Evolutionary conservation across 2,113 vertebrate species (phyloP).

Genomic region (Chauna torquata): DNA sequence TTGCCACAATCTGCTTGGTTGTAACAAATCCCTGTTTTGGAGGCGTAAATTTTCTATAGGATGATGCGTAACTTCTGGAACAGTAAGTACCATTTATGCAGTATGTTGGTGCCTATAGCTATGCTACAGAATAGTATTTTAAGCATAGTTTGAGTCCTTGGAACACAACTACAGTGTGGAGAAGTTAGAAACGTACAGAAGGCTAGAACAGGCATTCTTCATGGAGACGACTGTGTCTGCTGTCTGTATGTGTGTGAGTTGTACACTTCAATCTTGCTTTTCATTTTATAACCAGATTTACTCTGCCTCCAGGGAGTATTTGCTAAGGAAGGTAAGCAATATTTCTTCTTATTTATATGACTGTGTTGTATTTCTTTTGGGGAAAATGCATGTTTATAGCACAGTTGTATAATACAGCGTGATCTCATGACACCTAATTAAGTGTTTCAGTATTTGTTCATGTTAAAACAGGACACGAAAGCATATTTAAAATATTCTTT

Average conservation of each 20-base stretch:
- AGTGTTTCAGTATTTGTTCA: background rate
- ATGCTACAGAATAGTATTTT: background rate
- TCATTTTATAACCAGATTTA: background rate
- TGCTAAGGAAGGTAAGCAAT: constrained; percentile 63
- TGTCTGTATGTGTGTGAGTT: background rate
- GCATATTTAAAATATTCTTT: background rate
- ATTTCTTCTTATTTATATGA: constrained; percentile 17
- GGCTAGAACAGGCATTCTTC: background rate
- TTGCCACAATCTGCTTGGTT: constrained; percentile 31
- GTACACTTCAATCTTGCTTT: constrained; percentile 5
- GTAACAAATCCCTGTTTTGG: constrained; percentile 2
- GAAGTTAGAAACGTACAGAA: background rate
- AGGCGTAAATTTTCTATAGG: background rate
- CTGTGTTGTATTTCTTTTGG: background rate
- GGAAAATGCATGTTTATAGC: background rate
- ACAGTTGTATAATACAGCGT: background rate
- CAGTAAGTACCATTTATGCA: constrained; percentile 9
- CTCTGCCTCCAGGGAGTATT: background rate
- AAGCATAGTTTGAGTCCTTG: background rate
- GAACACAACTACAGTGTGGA: background rate
- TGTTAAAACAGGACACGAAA: background rate
- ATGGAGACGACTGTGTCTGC: background rate
- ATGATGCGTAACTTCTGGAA: background rate
- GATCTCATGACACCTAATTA: background rate
- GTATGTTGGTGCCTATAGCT: background rate